Evolutionary conservation across 1,140 invertebrate species (phyloP).

Genomic region (Leptopilina boulardi): DNA sequence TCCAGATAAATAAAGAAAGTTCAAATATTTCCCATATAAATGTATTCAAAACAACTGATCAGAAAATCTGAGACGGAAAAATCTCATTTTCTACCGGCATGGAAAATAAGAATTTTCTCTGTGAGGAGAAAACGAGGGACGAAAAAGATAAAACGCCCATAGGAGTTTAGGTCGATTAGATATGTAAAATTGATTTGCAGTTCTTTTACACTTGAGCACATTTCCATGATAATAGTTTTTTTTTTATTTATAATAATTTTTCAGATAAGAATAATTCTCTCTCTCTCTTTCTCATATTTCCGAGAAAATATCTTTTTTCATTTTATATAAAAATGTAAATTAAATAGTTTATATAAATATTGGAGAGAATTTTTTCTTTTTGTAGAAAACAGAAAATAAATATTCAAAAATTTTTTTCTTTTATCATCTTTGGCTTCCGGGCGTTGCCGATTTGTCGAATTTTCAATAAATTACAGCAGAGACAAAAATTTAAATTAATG

Average conservation of each 20-base stretch:
- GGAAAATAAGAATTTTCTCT: neutral
- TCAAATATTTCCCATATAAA: neutral
- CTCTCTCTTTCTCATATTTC: neutral
- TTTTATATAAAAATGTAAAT: neutral
- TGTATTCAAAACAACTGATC: neutral
- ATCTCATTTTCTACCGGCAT: neutral
- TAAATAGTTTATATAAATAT: neutral
- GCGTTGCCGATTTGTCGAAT: neutral
- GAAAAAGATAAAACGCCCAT: neutral
- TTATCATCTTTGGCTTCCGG: slow-evolving; percentile 27
- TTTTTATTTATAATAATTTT: neutral
- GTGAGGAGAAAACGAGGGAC: neutral
- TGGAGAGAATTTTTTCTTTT: neutral
- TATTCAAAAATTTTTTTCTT: neutral
- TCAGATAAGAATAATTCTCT: neutral
- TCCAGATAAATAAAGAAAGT: neutral
- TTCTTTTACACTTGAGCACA: neutral
- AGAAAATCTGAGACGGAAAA: neutral
- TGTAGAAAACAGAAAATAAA: neutral
- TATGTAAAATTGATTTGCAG: slow-evolving; percentile 4
- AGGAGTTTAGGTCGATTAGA: neutral
- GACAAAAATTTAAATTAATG: neutral
- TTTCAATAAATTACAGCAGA: neutral
- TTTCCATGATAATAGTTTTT: slow-evolving; percentile 2
- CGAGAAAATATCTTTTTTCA: neutral